phyloP scores from a whole-genome alignment of 1,140 invertebrate genomes.

The Gonioctena quinquepunctata region DNA sequence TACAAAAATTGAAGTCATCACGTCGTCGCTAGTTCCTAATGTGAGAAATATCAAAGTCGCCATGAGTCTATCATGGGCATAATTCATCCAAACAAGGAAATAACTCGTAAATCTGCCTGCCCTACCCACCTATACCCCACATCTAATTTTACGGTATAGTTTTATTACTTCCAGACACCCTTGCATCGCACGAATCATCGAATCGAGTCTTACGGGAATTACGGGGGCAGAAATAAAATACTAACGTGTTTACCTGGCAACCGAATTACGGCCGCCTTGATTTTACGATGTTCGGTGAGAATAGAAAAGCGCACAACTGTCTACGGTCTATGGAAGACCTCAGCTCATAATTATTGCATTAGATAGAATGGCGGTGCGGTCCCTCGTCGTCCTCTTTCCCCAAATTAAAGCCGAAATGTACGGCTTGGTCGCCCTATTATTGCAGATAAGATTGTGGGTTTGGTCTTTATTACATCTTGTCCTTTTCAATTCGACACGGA shows the following conservation, averaged over 20 bases:
- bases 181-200: not conserved
- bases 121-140: not conserved
- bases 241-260: slow-evolving; percentile 16
- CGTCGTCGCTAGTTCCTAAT: too few species aligned
- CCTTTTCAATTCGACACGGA: slow-evolving; percentile 10
- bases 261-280: slow-evolving; percentile 5
- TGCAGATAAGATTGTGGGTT: slow-evolving; percentile 11
- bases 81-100: not conserved
- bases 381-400: slow-evolving; percentile 11
- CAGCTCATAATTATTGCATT: slow-evolving; percentile 38
- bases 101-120: not conserved
- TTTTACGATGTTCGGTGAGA: slow-evolving; percentile 7
- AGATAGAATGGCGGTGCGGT: slow-evolving; percentile 5
- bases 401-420: slow-evolving; percentile 14
- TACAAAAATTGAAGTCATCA: too few species aligned
- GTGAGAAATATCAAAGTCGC: too few species aligned
- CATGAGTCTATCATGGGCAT: too few species aligned
- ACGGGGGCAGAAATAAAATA: slow-evolving; percentile 14
- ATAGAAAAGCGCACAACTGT: not conserved
- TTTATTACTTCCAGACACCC: slow-evolving; percentile 1
- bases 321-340: slow-evolving; percentile 20
- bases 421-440: slow-evolving; percentile 2
- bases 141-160: not conserved
- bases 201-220: slow-evolving; percentile 9
- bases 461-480: slow-evolving; percentile 11